Conservation (phyloP, 2,888 invertebrate genomes). For the Pristionchus maxplancki region DNA sequence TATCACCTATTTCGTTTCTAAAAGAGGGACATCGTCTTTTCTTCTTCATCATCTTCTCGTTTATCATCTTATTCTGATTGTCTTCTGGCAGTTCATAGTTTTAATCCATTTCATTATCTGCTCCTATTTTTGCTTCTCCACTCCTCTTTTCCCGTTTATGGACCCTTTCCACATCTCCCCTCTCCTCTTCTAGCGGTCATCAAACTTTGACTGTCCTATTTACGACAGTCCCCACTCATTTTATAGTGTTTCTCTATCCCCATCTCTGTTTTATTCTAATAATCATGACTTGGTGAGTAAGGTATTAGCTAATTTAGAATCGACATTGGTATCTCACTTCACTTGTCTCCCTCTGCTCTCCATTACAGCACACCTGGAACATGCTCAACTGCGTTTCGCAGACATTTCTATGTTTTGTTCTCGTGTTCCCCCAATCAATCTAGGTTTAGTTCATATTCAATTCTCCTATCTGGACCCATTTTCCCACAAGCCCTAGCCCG, state of each 20-base stretch:
- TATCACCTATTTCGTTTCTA: too few species aligned
- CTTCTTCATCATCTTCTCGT: too few species aligned
- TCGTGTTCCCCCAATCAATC: not conserved
- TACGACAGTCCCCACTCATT: not conserved
- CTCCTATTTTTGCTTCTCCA: too few species aligned
- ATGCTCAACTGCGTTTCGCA: not conserved
- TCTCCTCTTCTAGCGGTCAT: too few species aligned
- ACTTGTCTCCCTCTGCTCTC: not conserved
- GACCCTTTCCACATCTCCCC: not conserved
- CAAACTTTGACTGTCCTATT: not conserved
- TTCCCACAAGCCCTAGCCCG: not conserved
- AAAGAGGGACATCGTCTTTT: too few species aligned
- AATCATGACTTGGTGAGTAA: not conserved
- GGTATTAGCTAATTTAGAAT: not conserved
- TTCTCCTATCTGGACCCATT: not conserved
- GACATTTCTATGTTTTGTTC: not conserved
- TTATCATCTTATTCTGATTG: too few species aligned
- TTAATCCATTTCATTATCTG: too few species aligned
- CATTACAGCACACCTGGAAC: slow-evolving; percentile 39
- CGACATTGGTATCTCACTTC: not conserved
- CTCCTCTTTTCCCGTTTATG: not conserved
- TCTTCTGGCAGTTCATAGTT: too few species aligned
- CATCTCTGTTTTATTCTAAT: not conserved
- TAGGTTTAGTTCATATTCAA: not conserved
- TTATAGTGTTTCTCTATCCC: not conserved